These are phyloP conservation scores for Asobara japonica DNA, from an alignment of 1,140 invertebrate species.

Conservation along the genomic window DNA sequence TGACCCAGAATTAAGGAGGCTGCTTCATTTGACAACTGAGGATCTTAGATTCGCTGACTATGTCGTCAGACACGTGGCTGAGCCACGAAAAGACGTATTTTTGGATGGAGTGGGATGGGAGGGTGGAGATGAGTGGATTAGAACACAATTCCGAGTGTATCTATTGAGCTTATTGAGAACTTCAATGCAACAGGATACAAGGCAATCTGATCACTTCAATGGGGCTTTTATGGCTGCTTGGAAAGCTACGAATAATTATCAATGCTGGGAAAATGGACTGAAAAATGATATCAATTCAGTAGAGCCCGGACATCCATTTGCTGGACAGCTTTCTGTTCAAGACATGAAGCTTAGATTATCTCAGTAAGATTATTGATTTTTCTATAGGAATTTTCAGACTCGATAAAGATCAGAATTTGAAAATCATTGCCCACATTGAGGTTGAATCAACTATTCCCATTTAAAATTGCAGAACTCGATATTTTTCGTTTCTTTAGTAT, in stretches of 20 bases:
- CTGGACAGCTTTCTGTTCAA: constrained; percentile 89
- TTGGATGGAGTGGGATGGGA: constrained; percentile 86
- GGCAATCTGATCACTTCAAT: constrained; percentile 91
- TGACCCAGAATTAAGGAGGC: constrained; percentile 83
- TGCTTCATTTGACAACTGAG: constrained; percentile 90
- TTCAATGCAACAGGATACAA: constrained; percentile 77
- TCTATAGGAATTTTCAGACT: not conserved
- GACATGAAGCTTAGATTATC: constrained; percentile 94
- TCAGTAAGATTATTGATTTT: constrained; percentile 75
- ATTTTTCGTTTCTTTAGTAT: not conserved
- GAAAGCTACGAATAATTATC: constrained; percentile 89
- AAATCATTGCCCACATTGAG: too few species aligned
- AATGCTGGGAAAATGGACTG: constrained; percentile 78
- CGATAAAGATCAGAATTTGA: not conserved
- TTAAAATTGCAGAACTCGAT: not conserved
- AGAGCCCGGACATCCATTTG: constrained; percentile 87
- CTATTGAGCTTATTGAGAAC: constrained; percentile 87
- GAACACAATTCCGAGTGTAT: constrained; percentile 94
- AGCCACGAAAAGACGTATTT: constrained; percentile 81
- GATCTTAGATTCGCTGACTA: constrained; percentile 96
- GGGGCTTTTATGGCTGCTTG: constrained; percentile 84
- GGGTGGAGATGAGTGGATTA: constrained; percentile 94
- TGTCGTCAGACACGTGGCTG: constrained; percentile 85
- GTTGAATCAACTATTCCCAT: not conserved
- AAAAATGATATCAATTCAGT: constrained; percentile 77